A percentile compares a stretch with the other conserved stretches of the same genome.
phyloP scores from a whole-genome alignment of 1,140 invertebrate genomes.

The Brachionus rubens region DNA sequence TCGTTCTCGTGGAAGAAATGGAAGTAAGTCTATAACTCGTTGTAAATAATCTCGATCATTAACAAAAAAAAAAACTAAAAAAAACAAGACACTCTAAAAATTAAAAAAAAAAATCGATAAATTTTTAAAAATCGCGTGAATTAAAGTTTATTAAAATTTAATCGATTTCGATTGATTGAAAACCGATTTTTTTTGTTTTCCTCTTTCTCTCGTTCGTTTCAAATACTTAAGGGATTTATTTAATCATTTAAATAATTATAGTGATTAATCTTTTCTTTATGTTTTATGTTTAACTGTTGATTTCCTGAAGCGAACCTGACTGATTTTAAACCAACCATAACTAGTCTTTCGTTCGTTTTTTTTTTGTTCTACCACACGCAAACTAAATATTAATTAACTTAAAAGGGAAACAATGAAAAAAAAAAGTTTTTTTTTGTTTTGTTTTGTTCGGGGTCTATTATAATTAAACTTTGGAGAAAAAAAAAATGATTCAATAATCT shows the following conservation, averaged over 20 bases:
- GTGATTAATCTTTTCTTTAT: constrained; percentile 14
- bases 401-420: background rate
- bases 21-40: background rate
- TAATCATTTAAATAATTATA: constrained; percentile 10
- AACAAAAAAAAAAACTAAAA: background rate
- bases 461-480: no score
- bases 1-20: background rate
- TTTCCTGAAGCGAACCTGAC: constrained; percentile 44
- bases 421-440: background rate
- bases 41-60: constrained; percentile 18
- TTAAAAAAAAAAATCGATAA: background rate
- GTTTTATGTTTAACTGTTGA: background rate
- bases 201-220: no score
- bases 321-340: background rate
- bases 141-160: constrained; percentile 38
- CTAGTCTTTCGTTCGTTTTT: background rate
- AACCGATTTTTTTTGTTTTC: constrained; percentile 12
- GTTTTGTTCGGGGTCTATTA: no score
- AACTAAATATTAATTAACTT: constrained; percentile 42
- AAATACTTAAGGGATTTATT: background rate
- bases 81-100: background rate
- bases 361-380: constrained; percentile 11
- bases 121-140: constrained; percentile 34
- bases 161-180: constrained; percentile 36
- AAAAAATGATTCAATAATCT: background rate